These are phyloP conservation scores for Pteronotus mesoamericanus DNA, from an alignment of 2,797 vertebrate genomes.

Conservation along the genomic window DNA sequence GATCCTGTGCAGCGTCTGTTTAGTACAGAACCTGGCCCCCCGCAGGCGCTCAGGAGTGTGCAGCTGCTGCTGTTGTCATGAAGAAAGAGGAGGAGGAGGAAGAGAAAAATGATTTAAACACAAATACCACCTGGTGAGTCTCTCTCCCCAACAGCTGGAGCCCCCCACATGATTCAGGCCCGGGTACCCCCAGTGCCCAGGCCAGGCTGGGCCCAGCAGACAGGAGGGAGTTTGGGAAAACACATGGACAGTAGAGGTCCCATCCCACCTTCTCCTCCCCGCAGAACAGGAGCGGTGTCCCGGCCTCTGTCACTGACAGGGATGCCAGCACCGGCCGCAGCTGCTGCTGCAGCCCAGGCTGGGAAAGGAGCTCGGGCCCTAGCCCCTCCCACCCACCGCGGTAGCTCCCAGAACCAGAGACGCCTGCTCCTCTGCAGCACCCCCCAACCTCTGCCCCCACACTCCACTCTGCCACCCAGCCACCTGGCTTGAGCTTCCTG, in stretches of 20 bases:
- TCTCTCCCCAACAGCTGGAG: not conserved
- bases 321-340: fast-evolving
- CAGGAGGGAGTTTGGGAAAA: not conserved
- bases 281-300: not conserved
- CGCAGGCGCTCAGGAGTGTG: not conserved
- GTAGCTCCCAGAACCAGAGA: not conserved
- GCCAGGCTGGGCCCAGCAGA: not conserved
- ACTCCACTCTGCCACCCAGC: not conserved
- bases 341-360: fast-evolving
- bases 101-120: not conserved
- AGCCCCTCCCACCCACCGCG: fast-evolving
- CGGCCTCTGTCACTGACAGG: not conserved
- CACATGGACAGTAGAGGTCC: not conserved
- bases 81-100: too few relatives aligned
- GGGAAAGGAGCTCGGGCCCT: not conserved
- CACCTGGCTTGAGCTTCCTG: not conserved
- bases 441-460: fast-evolving
- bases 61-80: not conserved
- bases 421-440: not conserved
- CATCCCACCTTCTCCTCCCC: not conserved
- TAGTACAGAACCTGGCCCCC: not conserved
- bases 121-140: not conserved
- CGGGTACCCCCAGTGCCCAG: not conserved
- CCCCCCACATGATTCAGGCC: fast-evolving
- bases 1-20: not conserved